Percentiles rank a stretch among this genome's conserved stretches.
phyloP scores from a whole-genome alignment of 2,113 vertebrate genomes.

The Scatophagus argus region DNA sequence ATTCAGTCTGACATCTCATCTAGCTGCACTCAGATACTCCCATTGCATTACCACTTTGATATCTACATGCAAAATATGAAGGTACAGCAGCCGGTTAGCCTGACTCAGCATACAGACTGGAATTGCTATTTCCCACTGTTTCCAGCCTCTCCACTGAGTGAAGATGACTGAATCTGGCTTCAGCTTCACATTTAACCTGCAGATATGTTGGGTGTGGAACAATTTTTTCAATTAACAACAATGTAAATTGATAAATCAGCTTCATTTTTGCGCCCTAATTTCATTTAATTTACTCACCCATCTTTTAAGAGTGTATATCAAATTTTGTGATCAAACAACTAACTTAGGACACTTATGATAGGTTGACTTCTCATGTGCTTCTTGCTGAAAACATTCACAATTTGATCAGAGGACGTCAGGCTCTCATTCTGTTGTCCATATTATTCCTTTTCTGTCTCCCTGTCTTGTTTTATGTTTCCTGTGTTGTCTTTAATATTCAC shows the following conservation, averaged over 20 bases:
- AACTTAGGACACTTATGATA: too few relatives aligned
- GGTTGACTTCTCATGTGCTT: constrained; percentile 21
- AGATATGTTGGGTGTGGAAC: too few relatives aligned
- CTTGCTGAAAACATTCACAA: constrained; percentile 18
- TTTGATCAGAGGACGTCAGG: constrained; percentile 49
- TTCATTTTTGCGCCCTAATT: not conserved
- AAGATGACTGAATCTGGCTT: not conserved
- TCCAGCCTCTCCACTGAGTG: not conserved
- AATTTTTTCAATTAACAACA: too few relatives aligned
- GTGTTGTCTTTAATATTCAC: constrained; percentile 54
- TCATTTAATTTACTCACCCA: not conserved
- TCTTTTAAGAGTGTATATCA: not conserved
- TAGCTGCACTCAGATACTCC: not conserved
- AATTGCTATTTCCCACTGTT: not conserved
- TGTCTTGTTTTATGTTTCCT: constrained; percentile 38
- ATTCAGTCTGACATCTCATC: constrained; percentile 14
- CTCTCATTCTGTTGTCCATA: constrained; percentile 20
- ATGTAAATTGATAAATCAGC: not conserved
- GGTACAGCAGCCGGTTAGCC: not conserved
- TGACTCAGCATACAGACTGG: too few relatives aligned
- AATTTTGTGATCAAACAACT: not conserved
- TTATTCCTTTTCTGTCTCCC: constrained; percentile 22
- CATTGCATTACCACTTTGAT: not conserved
- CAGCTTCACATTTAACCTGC: not conserved
- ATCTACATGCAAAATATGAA: not conserved